phyloP scores from a whole-genome alignment of 2,888 invertebrate species.

The Thymelicus lineola region DNA sequence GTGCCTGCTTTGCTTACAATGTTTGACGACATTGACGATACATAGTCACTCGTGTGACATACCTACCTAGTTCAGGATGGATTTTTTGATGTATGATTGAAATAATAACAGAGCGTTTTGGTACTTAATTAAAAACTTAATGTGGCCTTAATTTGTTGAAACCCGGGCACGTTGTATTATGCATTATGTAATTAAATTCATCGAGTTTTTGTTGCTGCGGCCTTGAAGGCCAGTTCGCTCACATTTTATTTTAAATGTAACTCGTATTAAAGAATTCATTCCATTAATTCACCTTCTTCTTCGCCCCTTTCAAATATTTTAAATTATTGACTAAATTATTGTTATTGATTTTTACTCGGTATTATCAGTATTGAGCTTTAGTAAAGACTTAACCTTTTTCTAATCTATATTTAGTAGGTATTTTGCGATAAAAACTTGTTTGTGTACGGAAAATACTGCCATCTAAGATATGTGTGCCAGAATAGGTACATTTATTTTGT shows the following conservation, averaged over 20 bases:
- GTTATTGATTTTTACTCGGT: too few species aligned
- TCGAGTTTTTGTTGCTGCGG: conserved; percentile 48
- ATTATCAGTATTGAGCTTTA: too few species aligned
- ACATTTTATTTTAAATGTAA: conserved; percentile 14
- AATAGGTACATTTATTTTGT: too few species aligned
- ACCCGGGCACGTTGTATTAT: conserved; percentile 23
- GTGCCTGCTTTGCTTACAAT: too few species aligned
- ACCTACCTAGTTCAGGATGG: too few species aligned
- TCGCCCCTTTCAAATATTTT: not conserved
- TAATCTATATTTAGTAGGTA: too few species aligned
- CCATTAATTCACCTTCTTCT: not conserved
- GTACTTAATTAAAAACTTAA: conserved; percentile 21
- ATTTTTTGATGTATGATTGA: not conserved
- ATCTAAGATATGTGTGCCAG: too few species aligned
- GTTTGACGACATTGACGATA: too few species aligned
- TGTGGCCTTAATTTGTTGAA: conserved; percentile 24
- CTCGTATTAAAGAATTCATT: not conserved
- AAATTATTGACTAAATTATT: not conserved
- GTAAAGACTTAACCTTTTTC: too few species aligned
- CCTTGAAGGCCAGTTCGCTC: conserved; percentile 53
- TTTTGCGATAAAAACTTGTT: too few species aligned
- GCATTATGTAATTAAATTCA: conserved; percentile 39
- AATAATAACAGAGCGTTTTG: not conserved
- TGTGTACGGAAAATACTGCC: too few species aligned
- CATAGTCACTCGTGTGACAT: too few species aligned